phyloP scores from a whole-genome alignment of 1,140 invertebrate genomes.

The Lysiphlebus fabarum region DNA sequence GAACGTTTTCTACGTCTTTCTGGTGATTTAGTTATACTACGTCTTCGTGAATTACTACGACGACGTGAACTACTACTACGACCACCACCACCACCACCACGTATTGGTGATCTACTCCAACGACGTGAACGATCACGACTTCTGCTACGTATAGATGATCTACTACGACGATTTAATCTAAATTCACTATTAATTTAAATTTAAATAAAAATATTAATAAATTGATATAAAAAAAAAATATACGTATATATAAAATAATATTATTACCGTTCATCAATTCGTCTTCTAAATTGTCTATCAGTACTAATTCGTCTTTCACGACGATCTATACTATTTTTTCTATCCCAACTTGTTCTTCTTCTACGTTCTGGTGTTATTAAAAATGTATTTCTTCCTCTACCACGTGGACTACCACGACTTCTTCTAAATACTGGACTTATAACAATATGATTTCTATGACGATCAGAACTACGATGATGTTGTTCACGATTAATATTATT shows the following conservation, averaged over 20 bases:
- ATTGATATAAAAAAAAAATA: neutral
- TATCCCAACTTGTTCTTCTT: slow-evolving; percentile 37
- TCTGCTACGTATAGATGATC: slow-evolving; percentile 43
- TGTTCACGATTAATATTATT: slow-evolving; percentile 33
- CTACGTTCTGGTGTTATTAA: slow-evolving; percentile 32
- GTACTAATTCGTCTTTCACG: slow-evolving; percentile 37
- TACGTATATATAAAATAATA: too few relatives aligned
- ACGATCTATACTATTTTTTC: slow-evolving; percentile 32
- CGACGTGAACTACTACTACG: slow-evolving; percentile 35
- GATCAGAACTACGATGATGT: slow-evolving; percentile 35
- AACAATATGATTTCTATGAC: slow-evolving; percentile 26
- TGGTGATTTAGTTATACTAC: slow-evolving; percentile 38
- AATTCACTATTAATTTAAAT: neutral
- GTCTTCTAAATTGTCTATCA: slow-evolving; percentile 38
- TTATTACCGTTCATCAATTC: slow-evolving; percentile 47
- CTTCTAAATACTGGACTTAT: slow-evolving; percentile 34
- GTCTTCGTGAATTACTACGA: slow-evolving; percentile 31
- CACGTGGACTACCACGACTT: slow-evolving; percentile 39
- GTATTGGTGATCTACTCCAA: slow-evolving; percentile 32
- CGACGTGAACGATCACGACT: slow-evolving; percentile 46
- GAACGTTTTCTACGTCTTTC: slow-evolving; percentile 47
- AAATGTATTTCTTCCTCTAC: slow-evolving; percentile 35
- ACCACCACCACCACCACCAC: slow-evolving; percentile 27
- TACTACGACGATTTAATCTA: slow-evolving; percentile 37
- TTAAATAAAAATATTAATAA: slow-evolving; percentile 4